Evolutionary conservation across 2,797 vertebrate genomes (phyloP), one percentile per base, ranked within the genome.

Genomic region (Pygocentrus nattereri): DNA sequence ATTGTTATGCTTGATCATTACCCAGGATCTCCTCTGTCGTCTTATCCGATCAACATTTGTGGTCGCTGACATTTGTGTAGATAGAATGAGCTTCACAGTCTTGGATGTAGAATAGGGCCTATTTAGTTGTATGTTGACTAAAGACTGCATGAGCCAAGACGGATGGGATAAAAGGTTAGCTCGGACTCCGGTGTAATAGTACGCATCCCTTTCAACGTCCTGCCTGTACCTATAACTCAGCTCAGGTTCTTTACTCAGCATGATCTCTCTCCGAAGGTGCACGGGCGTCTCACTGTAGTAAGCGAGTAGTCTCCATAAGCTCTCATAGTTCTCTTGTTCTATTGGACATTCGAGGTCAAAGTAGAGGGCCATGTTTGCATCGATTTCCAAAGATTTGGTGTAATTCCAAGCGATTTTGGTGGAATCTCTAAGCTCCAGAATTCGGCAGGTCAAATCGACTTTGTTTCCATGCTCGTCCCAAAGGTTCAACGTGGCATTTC

Each of bases 241-340:
- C 6, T 87, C 84, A 0, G 96, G 94, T 19, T 94, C 89, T 86
- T 91, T 93, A 74, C 92, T 92, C 77, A 96, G 89, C 92, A 93
- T 90, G 56, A 93, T 56, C 56, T 96, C 96, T 31, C 94, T 95
- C 89, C 95, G 92, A 34, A 98, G 89, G 54, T 88, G 95, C 67
- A 96, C 94, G 0, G 97, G 95, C 2, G 94, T 95, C 85, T 99
- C 97, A 56, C 97, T 98, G 79, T 99, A 99, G 80, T 98, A 98
- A 5, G 97, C 98, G 62, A 98, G 93, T 54, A 99, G 95, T 50
- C 96, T 96, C 98, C 98, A 99, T 0, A 99, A 87, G 30, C 92
- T 95, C 81, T 97, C 96, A 62, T 99, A 98, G 81, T 91, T 94
- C 16, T 92, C 90, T 68, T 94, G 90, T 0, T 95, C 95, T 90